Percentiles rank a stretch among this genome's conserved stretches.
phyloP scores from a whole-genome alignment of 2,888 invertebrate genomes.

The Malacosoma neustria region DNA sequence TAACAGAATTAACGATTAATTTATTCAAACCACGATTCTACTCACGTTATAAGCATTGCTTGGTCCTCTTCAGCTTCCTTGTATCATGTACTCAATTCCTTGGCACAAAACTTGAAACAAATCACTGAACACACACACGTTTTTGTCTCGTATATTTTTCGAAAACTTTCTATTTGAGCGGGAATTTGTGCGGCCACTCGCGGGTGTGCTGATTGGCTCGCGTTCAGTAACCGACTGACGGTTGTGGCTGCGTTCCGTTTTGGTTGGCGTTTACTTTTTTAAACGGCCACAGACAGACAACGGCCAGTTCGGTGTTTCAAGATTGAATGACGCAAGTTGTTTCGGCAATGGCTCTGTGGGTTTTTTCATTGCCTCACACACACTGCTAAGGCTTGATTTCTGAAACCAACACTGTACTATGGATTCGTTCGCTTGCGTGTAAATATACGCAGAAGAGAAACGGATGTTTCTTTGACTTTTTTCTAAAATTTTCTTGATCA shows the following conservation, averaged over 20 bases:
- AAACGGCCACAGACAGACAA: slow-evolving; percentile 25
- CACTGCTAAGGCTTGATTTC: slow-evolving; percentile 7
- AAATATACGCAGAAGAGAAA: too few relatives aligned
- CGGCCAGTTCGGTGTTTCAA: slow-evolving; percentile 47
- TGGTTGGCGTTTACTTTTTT: slow-evolving; percentile 33
- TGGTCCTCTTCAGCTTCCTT: slow-evolving; percentile 45
- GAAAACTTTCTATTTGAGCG: slow-evolving; percentile 55
- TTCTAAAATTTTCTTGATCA: too few relatives aligned
- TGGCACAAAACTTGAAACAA: slow-evolving; percentile 45
- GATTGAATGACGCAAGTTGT: slow-evolving; percentile 59
- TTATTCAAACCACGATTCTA: slow-evolving; percentile 30
- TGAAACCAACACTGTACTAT: too few relatives aligned
- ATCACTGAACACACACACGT: slow-evolving; percentile 36
- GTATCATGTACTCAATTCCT: slow-evolving; percentile 50
- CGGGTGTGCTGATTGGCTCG: slow-evolving; percentile 36
- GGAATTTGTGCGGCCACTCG: slow-evolving; percentile 30
- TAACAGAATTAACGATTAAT: slow-evolving; percentile 12
- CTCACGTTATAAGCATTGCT: slow-evolving; percentile 69
- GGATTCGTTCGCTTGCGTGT: too few relatives aligned
- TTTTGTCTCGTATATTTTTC: slow-evolving; percentile 19
- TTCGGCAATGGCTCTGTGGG: slow-evolving; percentile 49
- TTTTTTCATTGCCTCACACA: slow-evolving; percentile 48
- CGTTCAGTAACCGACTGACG: slow-evolving; percentile 46
- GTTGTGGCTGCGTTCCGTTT: slow-evolving; percentile 28
- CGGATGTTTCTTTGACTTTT: too few relatives aligned